Evolutionary conservation across 1,140 invertebrate genomes (phyloP), one percentile per base, ranked within the genome.

Genomic region (Odontomachus brunneus): DNA sequence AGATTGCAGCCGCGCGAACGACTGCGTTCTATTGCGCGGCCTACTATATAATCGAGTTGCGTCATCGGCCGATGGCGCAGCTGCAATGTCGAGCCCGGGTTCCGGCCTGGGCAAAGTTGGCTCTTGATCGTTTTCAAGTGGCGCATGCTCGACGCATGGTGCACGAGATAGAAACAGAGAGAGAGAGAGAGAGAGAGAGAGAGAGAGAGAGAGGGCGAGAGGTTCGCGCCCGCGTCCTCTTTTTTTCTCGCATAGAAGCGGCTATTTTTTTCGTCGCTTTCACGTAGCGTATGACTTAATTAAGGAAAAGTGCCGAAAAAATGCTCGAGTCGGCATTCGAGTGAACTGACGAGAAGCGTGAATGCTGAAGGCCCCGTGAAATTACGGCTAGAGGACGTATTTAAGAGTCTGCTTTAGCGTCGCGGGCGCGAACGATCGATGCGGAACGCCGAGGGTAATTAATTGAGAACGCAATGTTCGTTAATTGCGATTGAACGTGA

Each of bases 21-120:
- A 76, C 65, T 80, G 75, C 75, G 29, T 80, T 80, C 87, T 86
- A 84, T 84, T 80, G 83, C 86, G 44, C 72, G 15, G 15, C 74
- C 33, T 60, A 12, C 59, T 53, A 66, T 86, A 81, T 55, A 75
- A 82, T 86, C 82, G 69, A 69, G 76, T 86, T 86, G 76, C 86
- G 87, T 86, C 84, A 84, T 86, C 82, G 76, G 69, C 74, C 57
- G 67, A 48, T 48, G 60, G 57, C 67, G 65, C 60, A 76, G 53
- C 69, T 80, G 48, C 75, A 67, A 51, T 65, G 69, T 83, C 82
- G 60, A 76, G 73, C 74, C 74, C 74, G 62, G 74, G 66, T 76
- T 76, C 60, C 48, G 65, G 65, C 75, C 78, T 74, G 67, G 78
- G 67, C 75, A 48, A 80, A 80, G 65, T 80, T 80, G 75, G 75